A percentile compares a stretch with the other conserved stretches of the same genome.
These are phyloP conservation scores for Syrrhaptes paradoxus DNA, from an alignment of 2,113 vertebrate genomes.

Conservation along the genomic window DNA sequence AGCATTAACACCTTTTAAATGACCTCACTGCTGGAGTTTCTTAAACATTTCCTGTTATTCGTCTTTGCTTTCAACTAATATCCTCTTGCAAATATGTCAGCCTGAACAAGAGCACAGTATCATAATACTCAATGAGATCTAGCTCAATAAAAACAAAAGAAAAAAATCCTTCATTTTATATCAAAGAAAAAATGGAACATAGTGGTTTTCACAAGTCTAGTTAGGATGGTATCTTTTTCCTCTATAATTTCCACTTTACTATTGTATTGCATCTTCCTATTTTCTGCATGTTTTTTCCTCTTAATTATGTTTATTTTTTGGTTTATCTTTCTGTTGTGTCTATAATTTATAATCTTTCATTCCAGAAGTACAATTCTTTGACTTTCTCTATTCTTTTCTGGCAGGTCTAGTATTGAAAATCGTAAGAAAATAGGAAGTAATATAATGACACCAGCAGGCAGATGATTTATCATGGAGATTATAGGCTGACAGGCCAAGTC, in stretches of 20 bases:
- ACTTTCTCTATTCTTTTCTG: background rate
- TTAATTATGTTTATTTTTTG: background rate
- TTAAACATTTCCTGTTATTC: background rate
- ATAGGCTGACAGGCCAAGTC: background rate
- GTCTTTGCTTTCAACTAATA: background rate
- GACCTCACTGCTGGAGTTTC: background rate
- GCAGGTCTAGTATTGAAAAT: background rate
- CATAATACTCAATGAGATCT: background rate
- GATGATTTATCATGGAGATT: background rate
- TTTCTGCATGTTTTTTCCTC: constrained; percentile 5
- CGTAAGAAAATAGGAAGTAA: background rate
- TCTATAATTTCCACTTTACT: background rate
- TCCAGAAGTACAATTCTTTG: background rate
- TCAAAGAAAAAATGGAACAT: background rate
- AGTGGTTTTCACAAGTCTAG: background rate
- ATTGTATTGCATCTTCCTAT: background rate
- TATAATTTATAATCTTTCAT: background rate
- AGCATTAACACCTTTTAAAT: background rate
- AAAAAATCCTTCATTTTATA: background rate
- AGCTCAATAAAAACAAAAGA: background rate
- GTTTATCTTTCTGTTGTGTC: constrained; percentile 5
- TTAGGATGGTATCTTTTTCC: background rate
- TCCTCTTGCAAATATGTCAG: background rate
- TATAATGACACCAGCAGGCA: background rate
- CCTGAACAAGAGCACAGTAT: background rate